Percentiles rank a stretch among this genome's conserved stretches.
phyloP scores from a whole-genome alignment of 2,113 vertebrate genomes.

The Tyto alba region DNA sequence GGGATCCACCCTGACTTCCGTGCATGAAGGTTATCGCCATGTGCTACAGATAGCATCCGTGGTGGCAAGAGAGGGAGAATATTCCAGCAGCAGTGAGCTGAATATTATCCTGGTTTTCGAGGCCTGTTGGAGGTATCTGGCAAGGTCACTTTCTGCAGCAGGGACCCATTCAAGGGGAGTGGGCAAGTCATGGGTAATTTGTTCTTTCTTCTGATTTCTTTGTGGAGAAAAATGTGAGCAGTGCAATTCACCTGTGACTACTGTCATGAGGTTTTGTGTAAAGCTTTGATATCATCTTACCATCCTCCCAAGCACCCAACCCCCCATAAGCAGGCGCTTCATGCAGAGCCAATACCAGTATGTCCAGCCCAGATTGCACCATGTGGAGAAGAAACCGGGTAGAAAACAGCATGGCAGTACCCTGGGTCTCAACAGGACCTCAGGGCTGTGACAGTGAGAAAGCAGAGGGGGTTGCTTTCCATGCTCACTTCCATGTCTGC shows the following conservation, averaged over 20 bases:
- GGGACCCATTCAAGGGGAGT: neutral
- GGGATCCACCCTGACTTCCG: neutral
- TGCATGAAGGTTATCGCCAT: neutral
- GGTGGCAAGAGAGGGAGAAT: neutral
- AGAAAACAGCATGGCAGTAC: neutral
- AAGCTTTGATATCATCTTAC: neutral
- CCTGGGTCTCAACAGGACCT: neutral
- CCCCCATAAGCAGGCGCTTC: neutral
- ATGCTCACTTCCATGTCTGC: neutral
- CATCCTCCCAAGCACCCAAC: neutral
- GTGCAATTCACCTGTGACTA: neutral
- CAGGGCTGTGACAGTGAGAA: neutral
- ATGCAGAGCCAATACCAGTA: neutral
- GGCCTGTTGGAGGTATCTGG: neutral
- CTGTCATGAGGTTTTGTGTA: neutral
- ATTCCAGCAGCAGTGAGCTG: neutral
- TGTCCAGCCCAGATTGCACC: neutral
- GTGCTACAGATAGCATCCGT: accelerated
- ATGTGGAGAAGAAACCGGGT: neutral
- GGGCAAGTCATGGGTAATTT: neutral
- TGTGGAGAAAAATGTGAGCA: neutral
- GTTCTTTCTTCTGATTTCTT: neutral
- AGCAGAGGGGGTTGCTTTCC: neutral
- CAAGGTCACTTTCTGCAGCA: neutral
- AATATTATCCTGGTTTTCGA: neutral